Conservation (phyloP, 2,888 invertebrate species). For the Euclidia mi region DNA sequence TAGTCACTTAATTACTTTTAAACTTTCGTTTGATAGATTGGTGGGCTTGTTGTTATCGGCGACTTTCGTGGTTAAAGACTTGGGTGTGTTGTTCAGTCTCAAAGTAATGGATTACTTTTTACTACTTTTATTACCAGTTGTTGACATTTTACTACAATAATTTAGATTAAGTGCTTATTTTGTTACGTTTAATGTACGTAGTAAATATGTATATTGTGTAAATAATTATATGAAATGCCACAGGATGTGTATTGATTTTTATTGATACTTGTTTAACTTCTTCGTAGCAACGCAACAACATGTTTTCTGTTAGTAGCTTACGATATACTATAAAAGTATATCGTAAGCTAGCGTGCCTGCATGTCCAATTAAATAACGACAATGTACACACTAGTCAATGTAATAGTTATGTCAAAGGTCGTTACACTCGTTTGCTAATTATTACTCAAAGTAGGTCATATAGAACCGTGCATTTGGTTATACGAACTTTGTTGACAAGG, state of each 20-base stretch:
- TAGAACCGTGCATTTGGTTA: slow-evolving; percentile 58
- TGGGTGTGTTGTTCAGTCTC: neutral
- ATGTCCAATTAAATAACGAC: slow-evolving; percentile 51
- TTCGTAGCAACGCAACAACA: no score
- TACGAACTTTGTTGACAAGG: slow-evolving; percentile 70
- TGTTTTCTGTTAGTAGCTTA: no score
- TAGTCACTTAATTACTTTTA: slow-evolving; percentile 21
- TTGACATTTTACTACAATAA: neutral
- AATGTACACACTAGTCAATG: slow-evolving; percentile 45
- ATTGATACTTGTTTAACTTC: no score
- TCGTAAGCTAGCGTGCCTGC: slow-evolving; percentile 42
- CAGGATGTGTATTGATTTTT: no score
- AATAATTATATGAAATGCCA: no score
- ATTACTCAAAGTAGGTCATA: slow-evolving; percentile 62
- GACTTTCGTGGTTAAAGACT: neutral
- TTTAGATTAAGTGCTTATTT: neutral
- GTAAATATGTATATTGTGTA: no score
- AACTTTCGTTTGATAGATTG: slow-evolving; percentile 6
- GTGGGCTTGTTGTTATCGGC: neutral
- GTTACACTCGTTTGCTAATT: slow-evolving; percentile 56
- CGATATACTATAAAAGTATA: neutral
- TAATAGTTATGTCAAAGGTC: slow-evolving; percentile 48
- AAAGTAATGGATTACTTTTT: neutral
- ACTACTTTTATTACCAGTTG: slow-evolving; percentile 1
- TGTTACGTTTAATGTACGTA: neutral